These are phyloP conservation scores for Schizotus pectinicornis DNA, from an alignment of 2,888 invertebrate genomes.

Conservation along the genomic window DNA sequence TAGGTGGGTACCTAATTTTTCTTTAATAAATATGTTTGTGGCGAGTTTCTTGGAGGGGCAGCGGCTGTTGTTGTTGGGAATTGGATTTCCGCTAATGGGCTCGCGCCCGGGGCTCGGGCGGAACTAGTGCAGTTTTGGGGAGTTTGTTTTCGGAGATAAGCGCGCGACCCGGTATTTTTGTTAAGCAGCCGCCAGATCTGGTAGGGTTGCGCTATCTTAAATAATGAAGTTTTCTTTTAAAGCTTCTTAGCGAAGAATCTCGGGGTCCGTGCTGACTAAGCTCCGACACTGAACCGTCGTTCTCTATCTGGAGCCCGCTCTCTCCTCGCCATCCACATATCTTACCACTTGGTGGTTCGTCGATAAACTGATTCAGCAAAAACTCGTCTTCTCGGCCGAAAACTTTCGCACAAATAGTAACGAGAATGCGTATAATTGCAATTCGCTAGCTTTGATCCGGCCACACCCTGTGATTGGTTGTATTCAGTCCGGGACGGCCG, in stretches of 20 bases:
- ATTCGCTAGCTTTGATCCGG: conserved; percentile 1
- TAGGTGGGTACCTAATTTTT: too few relatives aligned
- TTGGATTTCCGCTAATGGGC: too few relatives aligned
- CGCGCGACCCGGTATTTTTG: not conserved
- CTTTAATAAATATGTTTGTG: too few relatives aligned
- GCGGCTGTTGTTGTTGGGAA: too few relatives aligned
- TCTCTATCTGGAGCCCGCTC: conserved; percentile 10
- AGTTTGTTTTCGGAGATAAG: too few relatives aligned
- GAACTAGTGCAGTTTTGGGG: too few relatives aligned
- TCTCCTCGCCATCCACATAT: not conserved
- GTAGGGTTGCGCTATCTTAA: conserved; percentile 17
- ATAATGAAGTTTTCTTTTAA: conserved; percentile 28
- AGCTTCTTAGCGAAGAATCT: conserved; percentile 23
- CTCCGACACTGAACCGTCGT: conserved; percentile 2
- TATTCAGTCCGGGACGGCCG: not conserved
- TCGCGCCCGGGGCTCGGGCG: too few relatives aligned
- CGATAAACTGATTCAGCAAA: conserved; percentile 27
- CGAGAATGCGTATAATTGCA: conserved; percentile 19
- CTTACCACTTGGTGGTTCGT: conserved; percentile 12
- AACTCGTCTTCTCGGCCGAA: conserved; percentile 18
- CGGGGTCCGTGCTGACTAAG: conserved; percentile 26
- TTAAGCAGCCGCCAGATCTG: not conserved
- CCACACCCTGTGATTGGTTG: not conserved
- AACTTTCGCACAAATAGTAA: conserved; percentile 14
- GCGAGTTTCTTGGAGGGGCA: too few relatives aligned